phyloP scores from a whole-genome alignment of 2,888 invertebrate genomes.

The Eucera pruinosa region DNA sequence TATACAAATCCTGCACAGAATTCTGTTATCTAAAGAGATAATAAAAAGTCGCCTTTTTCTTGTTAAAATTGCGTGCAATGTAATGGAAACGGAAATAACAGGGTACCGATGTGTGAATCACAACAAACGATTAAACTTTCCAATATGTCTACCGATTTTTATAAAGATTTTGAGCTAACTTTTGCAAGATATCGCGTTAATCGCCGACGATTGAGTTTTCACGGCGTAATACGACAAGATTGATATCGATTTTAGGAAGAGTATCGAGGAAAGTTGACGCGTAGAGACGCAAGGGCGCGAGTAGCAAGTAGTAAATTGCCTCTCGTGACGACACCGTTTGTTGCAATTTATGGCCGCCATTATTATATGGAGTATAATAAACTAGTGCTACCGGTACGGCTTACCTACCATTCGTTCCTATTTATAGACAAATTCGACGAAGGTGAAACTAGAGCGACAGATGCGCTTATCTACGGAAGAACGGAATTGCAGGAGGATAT shows the following conservation, averaged over 20 bases:
- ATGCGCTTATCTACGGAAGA: conserved; percentile 59
- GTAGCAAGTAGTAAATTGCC: conserved; percentile 71
- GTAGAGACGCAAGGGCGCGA: conserved; percentile 57
- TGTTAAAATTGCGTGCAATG: no score
- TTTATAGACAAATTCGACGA: conserved; percentile 70
- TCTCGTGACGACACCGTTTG: conserved; percentile 71
- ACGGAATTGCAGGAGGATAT: conserved; percentile 48
- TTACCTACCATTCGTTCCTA: conserved; percentile 70
- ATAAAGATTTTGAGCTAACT: no score
- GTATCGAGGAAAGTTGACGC: conserved; percentile 46
- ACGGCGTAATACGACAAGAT: no score
- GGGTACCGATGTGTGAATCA: no score
- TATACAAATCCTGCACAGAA: no score
- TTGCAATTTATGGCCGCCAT: conserved; percentile 70
- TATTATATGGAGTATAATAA: conserved; percentile 72
- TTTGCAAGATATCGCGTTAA: no score
- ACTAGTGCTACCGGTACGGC: conserved; percentile 63
- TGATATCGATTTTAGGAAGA: conserved; percentile 22
- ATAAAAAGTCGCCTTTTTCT: no score
- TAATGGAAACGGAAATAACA: no score
- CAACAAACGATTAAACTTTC: no score
- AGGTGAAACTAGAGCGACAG: conserved; percentile 64
- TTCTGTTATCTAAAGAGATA: no score
- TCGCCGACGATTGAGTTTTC: no score
- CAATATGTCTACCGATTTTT: no score